These are phyloP conservation scores for Fragum fragum DNA, from an alignment of 2,888 invertebrate species.

Conservation along the genomic window DNA sequence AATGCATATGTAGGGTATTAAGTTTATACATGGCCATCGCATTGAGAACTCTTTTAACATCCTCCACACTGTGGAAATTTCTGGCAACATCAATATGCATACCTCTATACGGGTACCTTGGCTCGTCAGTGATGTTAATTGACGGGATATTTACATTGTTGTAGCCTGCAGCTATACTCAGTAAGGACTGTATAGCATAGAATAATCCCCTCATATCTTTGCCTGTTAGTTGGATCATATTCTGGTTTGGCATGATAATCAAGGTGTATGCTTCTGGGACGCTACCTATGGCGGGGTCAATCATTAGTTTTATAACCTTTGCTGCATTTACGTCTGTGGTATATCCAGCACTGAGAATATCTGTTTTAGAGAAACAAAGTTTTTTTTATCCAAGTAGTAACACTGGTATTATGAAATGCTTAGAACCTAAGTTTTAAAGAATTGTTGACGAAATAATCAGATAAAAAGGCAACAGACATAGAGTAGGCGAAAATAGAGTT, in stretches of 20 bases:
- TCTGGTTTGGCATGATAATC: constrained; percentile 36
- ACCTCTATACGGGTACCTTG: constrained; percentile 75
- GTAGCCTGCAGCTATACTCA: constrained; percentile 56
- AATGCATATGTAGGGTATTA: constrained; percentile 85
- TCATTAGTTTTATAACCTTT: not conserved
- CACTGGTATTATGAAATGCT: too few relatives aligned
- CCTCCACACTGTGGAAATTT: constrained; percentile 79
- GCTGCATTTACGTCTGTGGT: not conserved
- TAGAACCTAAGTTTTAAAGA: too few relatives aligned
- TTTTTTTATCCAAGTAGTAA: too few relatives aligned
- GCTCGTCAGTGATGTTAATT: constrained; percentile 67
- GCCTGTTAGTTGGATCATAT: constrained; percentile 59
- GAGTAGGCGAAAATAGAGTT: too few relatives aligned
- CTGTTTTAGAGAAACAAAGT: not conserved
- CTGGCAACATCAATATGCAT: constrained; percentile 77
- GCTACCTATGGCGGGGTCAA: not conserved
- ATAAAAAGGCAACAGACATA: too few relatives aligned
- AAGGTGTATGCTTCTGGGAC: constrained; percentile 68
- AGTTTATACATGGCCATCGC: constrained; percentile 85
- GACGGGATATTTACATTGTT: constrained; percentile 53
- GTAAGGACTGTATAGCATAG: constrained; percentile 69
- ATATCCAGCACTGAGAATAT: not conserved
- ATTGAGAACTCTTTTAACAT: constrained; percentile 76
- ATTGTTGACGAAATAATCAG: too few relatives aligned
- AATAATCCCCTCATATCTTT: constrained; percentile 60